Conservation (phyloP, 2,797 vertebrate genomes). For the Kryptolebias ocellatus region DNA sequence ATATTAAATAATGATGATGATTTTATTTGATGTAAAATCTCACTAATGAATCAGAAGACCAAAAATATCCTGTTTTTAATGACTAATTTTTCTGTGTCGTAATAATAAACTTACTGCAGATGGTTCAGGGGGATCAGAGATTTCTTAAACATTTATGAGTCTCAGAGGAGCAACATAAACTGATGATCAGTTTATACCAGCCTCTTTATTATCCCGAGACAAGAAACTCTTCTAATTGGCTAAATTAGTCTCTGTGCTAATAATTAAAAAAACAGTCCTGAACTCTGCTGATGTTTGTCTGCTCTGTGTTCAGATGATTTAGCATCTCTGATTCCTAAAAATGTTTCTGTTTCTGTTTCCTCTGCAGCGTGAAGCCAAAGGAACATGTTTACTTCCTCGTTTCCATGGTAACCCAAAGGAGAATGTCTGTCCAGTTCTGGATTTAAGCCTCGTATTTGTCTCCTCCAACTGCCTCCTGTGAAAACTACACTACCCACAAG, state of each 20-base stretch:
- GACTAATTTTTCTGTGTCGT: too few species aligned
- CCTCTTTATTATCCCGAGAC: not conserved
- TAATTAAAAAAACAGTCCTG: conserved; percentile 31
- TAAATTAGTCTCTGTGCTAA: conserved; percentile 44
- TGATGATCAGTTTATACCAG: conserved; percentile 45
- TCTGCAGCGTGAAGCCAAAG: conserved; percentile 74
- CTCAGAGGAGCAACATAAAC: conserved; percentile 21
- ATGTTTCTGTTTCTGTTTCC: conserved; percentile 51
- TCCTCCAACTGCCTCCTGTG: conserved; percentile 41
- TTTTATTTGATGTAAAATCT: too few species aligned
- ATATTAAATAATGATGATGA: too few species aligned
- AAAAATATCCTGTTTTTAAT: not conserved
- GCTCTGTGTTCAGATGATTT: not conserved
- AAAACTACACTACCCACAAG: conserved; percentile 45
- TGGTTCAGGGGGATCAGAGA: conserved; percentile 19
- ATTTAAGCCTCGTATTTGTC: conserved; percentile 60
- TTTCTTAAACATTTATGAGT: conserved; percentile 19
- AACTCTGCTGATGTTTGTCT: conserved; percentile 8
- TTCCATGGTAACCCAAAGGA: conserved; percentile 77
- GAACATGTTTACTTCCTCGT: conserved; percentile 76
- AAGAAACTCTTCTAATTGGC: conserved; percentile 48
- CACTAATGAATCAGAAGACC: not conserved
- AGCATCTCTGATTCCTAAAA: conserved; percentile 16
- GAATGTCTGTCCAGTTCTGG: conserved; percentile 81
- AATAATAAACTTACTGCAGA: conserved; percentile 9